phyloP scores from a whole-genome alignment of 2,113 vertebrate species.

The Eleginops maclovinus region DNA sequence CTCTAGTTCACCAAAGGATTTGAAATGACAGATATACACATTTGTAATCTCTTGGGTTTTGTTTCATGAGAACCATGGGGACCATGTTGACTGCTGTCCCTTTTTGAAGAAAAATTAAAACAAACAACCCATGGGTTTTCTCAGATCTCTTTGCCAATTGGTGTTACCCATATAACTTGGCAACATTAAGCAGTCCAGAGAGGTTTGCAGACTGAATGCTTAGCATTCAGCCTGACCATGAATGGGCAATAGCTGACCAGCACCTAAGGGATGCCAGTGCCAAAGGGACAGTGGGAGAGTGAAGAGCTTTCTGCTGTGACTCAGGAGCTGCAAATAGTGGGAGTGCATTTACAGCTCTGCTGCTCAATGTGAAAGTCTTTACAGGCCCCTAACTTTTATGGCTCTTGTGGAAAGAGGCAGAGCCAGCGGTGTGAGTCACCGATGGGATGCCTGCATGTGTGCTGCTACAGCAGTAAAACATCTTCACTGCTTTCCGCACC shows the following conservation, averaged over 20 bases:
- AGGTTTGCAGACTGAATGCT: constrained; percentile 30
- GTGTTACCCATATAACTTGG: constrained; percentile 25
- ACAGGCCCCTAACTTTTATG: constrained; percentile 70
- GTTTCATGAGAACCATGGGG: neutral
- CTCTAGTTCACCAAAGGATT: neutral
- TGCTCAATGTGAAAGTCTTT: constrained; percentile 79
- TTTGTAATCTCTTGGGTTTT: neutral
- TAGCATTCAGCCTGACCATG: constrained; percentile 34
- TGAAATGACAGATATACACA: neutral
- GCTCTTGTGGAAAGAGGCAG: constrained; percentile 72
- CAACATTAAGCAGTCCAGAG: neutral
- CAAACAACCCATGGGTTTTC: neutral
- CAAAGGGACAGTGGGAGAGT: constrained; percentile 7
- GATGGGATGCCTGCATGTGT: constrained; percentile 38
- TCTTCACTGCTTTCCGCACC: constrained; percentile 25
- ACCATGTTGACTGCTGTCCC: neutral
- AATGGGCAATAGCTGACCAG: constrained; percentile 22
- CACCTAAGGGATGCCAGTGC: constrained; percentile 15
- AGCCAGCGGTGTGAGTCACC: constrained; percentile 76
- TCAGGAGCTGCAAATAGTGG: constrained; percentile 60
- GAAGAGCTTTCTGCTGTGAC: constrained; percentile 57
- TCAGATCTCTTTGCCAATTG: constrained; percentile 6
- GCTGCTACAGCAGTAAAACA: constrained; percentile 49
- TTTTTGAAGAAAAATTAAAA: neutral
- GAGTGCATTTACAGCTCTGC: constrained; percentile 53